Evolutionary conservation across 2,888 invertebrate genomes (phyloP).

Genomic region (Chromoteleia sp.): DNA sequence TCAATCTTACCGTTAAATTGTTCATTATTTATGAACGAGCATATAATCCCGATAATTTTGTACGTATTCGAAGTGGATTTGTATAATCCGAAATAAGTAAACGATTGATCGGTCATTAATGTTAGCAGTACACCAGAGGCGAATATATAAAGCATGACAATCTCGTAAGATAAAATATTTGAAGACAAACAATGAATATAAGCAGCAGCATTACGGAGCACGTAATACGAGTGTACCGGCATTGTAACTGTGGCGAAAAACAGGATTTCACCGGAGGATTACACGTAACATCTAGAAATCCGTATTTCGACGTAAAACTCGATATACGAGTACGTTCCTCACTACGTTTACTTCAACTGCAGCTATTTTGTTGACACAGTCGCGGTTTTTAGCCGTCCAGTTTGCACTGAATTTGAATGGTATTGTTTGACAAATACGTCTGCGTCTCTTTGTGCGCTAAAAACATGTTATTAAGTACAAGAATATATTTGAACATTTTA

Average conservation of each 20-base stretch:
- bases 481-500: too few relatives aligned
- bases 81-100: too few relatives aligned
- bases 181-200: slow-evolving; percentile 2
- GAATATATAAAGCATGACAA: not conserved
- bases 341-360: not conserved
- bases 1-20: too few relatives aligned
- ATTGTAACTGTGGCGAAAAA: slow-evolving; percentile 14
- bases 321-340: slow-evolving; percentile 9
- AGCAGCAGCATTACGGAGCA: not conserved
- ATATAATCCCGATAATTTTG: too few relatives aligned
- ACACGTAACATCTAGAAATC: slow-evolving; percentile 20
- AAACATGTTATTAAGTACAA: too few relatives aligned
- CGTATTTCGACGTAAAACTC: slow-evolving; percentile 15
- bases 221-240: slow-evolving; percentile 8
- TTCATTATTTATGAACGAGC: too few relatives aligned
- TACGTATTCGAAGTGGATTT: too few relatives aligned
- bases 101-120: too few relatives aligned
- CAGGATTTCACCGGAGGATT: slow-evolving; percentile 21
- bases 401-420: slow-evolving; percentile 2
- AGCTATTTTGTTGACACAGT: not conserved
- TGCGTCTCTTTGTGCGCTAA: too few relatives aligned
- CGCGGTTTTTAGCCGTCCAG: not conserved
- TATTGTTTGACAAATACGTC: not conserved
- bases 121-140: too few relatives aligned
- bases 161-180: slow-evolving; percentile 14